phyloP scores from a whole-genome alignment of 2,113 vertebrate species.

The Ovis aries region DNA sequence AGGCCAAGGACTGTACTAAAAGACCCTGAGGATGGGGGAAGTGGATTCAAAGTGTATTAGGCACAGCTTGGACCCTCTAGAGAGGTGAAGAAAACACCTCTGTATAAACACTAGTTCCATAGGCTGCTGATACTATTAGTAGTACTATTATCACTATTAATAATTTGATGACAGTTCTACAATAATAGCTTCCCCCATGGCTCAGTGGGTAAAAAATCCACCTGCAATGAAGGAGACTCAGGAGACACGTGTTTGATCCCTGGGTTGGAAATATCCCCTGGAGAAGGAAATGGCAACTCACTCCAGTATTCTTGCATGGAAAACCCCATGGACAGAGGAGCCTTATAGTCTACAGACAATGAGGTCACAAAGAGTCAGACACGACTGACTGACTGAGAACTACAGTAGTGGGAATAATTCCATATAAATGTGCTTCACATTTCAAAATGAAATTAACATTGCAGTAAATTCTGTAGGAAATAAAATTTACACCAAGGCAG shows the following conservation, averaged over 20 bases:
- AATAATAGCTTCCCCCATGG: not conserved
- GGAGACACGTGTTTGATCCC: not conserved
- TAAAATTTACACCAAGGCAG: not conserved
- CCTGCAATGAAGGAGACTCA: not conserved
- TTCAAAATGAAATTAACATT: not conserved
- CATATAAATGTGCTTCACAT: not conserved
- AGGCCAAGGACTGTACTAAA: not conserved
- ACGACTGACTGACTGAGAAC: not conserved
- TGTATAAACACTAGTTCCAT: not conserved
- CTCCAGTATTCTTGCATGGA: not conserved
- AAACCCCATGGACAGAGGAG: not conserved
- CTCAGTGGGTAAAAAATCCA: not conserved
- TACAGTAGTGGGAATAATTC: not conserved
- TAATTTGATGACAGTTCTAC: not conserved
- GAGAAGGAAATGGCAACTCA: not conserved
- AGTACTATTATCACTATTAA: not conserved
- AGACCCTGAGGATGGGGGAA: fast-evolving
- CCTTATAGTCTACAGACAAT: not conserved
- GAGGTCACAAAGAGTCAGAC: not conserved
- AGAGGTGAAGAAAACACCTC: not conserved
- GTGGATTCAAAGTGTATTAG: not conserved
- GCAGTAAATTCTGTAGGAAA: not conserved
- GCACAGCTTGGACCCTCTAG: not conserved
- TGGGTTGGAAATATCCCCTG: not conserved
- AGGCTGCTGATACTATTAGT: not conserved